Evolutionary conservation across 1,140 invertebrate species (phyloP), one percentile per base, ranked within the genome.

Genomic region (Sycophaga agraensis): DNA sequence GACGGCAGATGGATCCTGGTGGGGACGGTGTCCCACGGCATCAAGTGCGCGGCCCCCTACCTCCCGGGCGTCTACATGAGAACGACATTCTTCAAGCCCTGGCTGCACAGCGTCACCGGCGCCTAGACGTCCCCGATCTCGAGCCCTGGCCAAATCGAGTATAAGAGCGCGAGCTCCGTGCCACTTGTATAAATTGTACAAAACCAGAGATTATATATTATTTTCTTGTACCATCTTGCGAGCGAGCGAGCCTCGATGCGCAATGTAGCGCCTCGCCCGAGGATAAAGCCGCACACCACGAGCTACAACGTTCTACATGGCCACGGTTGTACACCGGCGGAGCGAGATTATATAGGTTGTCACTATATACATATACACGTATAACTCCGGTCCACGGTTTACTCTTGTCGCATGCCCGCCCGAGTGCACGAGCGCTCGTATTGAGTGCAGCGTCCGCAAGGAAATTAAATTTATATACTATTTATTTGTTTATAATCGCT

Each of bases 1-100:
- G 91, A 96, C 69, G 93, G 92, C 14, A 85, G 89, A 58, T 98
- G 94, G 88, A 87, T 93, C 59, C 80, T 98, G 4, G 91, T 91
- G 2, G 96, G 95, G 11, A 96, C 95, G 0, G 94, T 97, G 0
- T 97, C 94, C 5, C 96, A 97, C 78, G 96, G 96, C 12, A 96
- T 95, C 64, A 94, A 93, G 71, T 97, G 95, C 73, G 95, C 93
- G 1, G 90, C 92, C 26, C 92, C 93, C 0, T 94, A 92, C 73
- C 76, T 95, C 51, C 92, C 92, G 0, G 92, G 93, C 28, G 93
- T 96, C 2, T 96, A 96, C 74, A 96, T 96, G 93, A 85, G 92
- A 61, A 95, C 93, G 54, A 91, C 91, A 0, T 94, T 84, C 72
- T 96, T 94, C 78, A 93, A 93, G 70, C 91, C 92, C 0, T 96